These are phyloP conservation scores for Thripadectes ignobilis DNA, from an alignment of 2,797 vertebrate genomes.

Conservation along the genomic window DNA sequence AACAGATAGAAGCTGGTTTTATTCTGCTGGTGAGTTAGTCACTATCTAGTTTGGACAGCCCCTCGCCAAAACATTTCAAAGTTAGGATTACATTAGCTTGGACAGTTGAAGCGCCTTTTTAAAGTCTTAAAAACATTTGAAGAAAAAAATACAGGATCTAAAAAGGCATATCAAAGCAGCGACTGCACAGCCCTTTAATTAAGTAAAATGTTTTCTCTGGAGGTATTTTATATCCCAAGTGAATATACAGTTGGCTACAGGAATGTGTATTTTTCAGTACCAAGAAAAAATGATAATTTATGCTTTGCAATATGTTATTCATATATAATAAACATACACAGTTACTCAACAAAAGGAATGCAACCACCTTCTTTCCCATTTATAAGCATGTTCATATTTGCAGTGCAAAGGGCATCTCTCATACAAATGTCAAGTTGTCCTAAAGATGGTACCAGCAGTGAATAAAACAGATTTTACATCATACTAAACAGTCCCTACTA, in stretches of 20 bases:
- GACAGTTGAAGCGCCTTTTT: not conserved
- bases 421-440: not conserved
- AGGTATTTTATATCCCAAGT: not conserved
- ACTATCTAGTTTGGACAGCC: not conserved
- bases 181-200: not conserved
- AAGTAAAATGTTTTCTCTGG: not conserved
- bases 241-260: fast-evolving
- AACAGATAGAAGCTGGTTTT: not conserved
- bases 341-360: not conserved
- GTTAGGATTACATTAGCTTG: not conserved
- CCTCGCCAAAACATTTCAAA: not conserved
- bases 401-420: not conserved
- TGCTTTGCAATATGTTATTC: not conserved
- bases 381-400: not conserved
- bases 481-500: not conserved
- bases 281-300: not conserved
- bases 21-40: not conserved
- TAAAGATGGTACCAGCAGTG: not conserved
- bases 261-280: not conserved
- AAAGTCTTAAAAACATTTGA: not conserved
- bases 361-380: not conserved
- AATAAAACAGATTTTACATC: not conserved
- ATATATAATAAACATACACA: not conserved
- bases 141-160: not conserved
- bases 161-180: not conserved